Evolutionary conservation across 2,797 vertebrate species (phyloP), one percentile per base, ranked within the genome.

Genomic region (Babyrousa celebensis): DNA sequence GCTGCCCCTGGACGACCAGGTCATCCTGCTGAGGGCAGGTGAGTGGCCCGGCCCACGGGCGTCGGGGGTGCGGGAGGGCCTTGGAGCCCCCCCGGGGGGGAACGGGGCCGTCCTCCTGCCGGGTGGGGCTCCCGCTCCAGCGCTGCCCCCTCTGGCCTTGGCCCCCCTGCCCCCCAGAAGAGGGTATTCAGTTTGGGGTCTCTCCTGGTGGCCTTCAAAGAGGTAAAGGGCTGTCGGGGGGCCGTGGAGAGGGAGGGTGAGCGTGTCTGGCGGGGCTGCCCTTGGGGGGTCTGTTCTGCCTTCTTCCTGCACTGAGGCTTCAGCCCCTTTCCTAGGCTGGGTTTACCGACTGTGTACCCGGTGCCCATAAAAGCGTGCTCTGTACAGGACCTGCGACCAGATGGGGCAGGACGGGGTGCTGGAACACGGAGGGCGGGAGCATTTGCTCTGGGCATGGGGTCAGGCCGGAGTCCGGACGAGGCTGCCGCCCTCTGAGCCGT

Each of bases 1-100:
- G 98, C 98, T 99, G 97, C 99, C 99, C 6, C 98, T 99, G 96
- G 99, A 99, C 3, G 99, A 99, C 98, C 99, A 99, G 98, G 99
- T 99, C 98, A 99, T 99, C 98, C 99, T 99, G 43, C 99, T 99
- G 84, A 98, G 99, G 97, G 99, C 99, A 97, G 99, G 99, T 99
- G 98, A 91, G 98, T 97, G 75, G 27, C 40, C 40, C 0, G 32
- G 29, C 23, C 0, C 2, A 27, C 7, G 0, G 1, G 43, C 15
- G 10, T 15, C 0, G 8, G 85, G 16, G 52, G 6, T 48, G 21
- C 0, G 23, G 43, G 14, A 88, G 85, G 52, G 0, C 9, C 0
- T 0, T 16, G 56, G 3, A 1, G 21, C 23, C 29, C 11, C 6
- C 1, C 12, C 3, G 36, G 8, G 3, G 12, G 0, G 52, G 36